Base-by-base conservation (phyloP, 2,797 vertebrate species). In the Borostomias antarcticus region DNA sequence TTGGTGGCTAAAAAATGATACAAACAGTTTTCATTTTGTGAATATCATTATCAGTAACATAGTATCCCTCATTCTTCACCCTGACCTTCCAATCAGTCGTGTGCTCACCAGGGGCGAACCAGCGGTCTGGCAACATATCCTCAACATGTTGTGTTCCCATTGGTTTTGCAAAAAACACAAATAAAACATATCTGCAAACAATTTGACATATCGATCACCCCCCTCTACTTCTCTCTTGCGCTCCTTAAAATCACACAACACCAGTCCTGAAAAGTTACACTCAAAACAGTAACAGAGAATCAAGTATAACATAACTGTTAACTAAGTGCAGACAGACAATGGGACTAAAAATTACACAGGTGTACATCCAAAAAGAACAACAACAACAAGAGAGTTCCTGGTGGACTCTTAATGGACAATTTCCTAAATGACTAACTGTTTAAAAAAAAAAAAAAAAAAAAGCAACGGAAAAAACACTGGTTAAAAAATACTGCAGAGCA, bases 401-500 rank as follows among this genome's bases (percentile, higher is more conserved):
- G 13, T 69, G 50, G 47, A 80, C 66, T 73, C 19, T 65, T 45
- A 11, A 25, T 21, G 35, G 50, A 62, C 52, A 74, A n/a, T n/a
- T n/a, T n/a, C n/a, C n/a, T n/a, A n/a, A n/a, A n/a, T n/a, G n/a
- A n/a, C n/a, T n/a, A n/a, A n/a, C n/a, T n/a, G n/a, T n/a, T n/a
- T n/a, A n/a, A n/a, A n/a, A 63, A 23, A 40, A 32, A 54, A 63
- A 30, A 64, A 62, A 56, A 66, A 37, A 62, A 58, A 64, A 47
- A 69, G 73, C 80, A 75, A 80, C 81, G 79, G 13, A 62, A 11
- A 50, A 78, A 68, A 48, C 78, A 74, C 78, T 72, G 77, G 70
- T 77, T 74, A 84, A 45, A 86, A 84, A 91, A 91, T 78, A 89
- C 89, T 86, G 86, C 80, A 76, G 66, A 68, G 76, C 86, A 83